These are phyloP conservation scores for Sinelater perroti DNA, from an alignment of 2,888 invertebrate species.

Conservation along the genomic window DNA sequence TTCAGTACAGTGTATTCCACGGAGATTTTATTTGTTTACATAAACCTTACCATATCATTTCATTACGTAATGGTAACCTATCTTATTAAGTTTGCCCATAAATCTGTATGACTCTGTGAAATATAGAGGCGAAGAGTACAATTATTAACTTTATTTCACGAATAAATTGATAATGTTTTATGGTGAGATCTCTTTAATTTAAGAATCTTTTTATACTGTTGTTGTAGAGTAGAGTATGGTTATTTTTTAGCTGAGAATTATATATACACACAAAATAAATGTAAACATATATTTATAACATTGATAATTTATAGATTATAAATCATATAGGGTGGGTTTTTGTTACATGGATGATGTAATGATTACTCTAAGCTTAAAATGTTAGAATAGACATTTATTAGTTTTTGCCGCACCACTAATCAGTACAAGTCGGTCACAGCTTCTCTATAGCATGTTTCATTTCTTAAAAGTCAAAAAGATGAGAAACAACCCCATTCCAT, in stretches of 20 bases:
- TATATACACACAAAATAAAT: conserved; percentile 1
- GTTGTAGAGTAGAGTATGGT: not conserved
- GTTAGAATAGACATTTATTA: not conserved
- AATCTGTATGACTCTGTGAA: too few relatives aligned
- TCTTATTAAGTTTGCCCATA: too few relatives aligned
- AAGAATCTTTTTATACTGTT: conserved; percentile 4
- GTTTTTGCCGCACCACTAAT: too few relatives aligned
- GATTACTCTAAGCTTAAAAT: conserved; percentile 1
- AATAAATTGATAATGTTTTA: not conserved
- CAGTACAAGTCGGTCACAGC: too few relatives aligned
- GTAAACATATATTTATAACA: conserved; percentile 11
- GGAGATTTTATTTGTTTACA: not conserved
- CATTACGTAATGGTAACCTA: too few relatives aligned
- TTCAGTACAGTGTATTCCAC: conserved; percentile 2
- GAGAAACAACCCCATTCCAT: too few relatives aligned
- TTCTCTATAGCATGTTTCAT: too few relatives aligned
- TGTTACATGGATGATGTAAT: not conserved
- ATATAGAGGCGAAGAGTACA: conserved; percentile 9
- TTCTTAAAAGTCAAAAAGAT: too few relatives aligned
- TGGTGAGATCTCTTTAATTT: conserved; percentile 8
- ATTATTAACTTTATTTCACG: conserved; percentile 11
- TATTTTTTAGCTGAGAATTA: not conserved
- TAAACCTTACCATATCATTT: too few relatives aligned
- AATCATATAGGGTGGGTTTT: conserved; percentile 1
- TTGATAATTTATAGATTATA: not conserved